A percentile compares a stretch with the other conserved stretches of the same genome.
These are phyloP conservation scores for Podocnemis expansa DNA, from an alignment of 2,113 vertebrate species.

Conservation along the genomic window DNA sequence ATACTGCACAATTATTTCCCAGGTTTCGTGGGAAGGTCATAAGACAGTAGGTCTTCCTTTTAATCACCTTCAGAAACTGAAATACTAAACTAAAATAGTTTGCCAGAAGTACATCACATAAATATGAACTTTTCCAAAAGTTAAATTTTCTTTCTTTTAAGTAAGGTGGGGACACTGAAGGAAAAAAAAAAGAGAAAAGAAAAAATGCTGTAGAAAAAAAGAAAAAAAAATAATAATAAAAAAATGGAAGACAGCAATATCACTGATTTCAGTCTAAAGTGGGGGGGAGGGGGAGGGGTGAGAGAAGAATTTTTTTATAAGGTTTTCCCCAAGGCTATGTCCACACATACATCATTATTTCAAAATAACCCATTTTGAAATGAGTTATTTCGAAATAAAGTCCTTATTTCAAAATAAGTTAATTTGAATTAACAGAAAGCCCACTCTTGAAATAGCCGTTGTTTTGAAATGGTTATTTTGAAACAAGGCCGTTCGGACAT, in stretches of 20 bases:
- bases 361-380: too few relatives aligned
- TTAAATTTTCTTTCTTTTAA: neutral
- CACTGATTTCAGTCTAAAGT: neutral
- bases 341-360: too few relatives aligned
- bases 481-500: too few relatives aligned
- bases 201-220: neutral
- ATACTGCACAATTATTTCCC: neutral
- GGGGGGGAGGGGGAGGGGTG: neutral
- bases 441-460: too few relatives aligned
- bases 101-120: neutral
- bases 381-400: too few relatives aligned
- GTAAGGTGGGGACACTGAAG: neutral
- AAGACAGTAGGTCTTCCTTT: neutral
- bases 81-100: neutral
- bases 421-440: too few relatives aligned
- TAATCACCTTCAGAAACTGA: neutral
- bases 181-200: too few relatives aligned
- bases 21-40: neutral
- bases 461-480: too few relatives aligned
- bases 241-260: neutral
- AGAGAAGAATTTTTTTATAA: neutral
- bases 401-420: too few relatives aligned
- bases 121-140: neutral
- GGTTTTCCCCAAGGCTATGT: neutral
- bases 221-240: neutral